Base-by-base conservation (phyloP, 2,888 invertebrate genomes). In the Trachelus stipa region DNA sequence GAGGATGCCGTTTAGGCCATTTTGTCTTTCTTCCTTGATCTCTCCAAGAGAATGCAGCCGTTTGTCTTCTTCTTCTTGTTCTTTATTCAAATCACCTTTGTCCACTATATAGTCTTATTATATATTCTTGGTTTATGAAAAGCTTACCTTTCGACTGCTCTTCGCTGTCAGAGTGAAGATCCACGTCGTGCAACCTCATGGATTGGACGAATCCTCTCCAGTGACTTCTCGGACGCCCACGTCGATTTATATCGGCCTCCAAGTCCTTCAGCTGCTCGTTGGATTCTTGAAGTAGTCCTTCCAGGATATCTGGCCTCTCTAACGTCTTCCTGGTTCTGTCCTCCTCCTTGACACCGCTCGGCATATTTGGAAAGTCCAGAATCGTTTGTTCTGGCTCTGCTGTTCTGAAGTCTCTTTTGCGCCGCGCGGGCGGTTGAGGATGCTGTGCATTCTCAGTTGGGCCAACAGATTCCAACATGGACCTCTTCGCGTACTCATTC, bases 121-220 rank as follows among this genome's bases (percentile, higher is more conserved):
- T n/a, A n/a, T 40, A 6, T 15, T 40, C 0, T 40, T 40, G 40
- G 15, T 40, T 40, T 40, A 15, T 30, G 30, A 69, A 69, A 69
- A 69, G 76, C 86, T 86, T 77, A 88, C 89, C 89, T 82, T 89
- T 90, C 33, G 85, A 85, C 23, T 89, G 87, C 12, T 89, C 90
- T 79, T 90, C 90, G 82, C 84, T 88, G 75, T 90, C 89, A 6
- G 90, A 90, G 77, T 87, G 88, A 12, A 88, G 83, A 73, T 90
- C 90, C 0, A 86, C 88, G 40, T 90, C 89, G 78, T 88, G 87
- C 12, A 90, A 82, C 69, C 87, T 88, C 86, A 89, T 88, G 1
- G 90, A 89, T 74, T 89, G 89, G 23, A 90, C 88, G 80, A 90
- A 88, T 31, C 89, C 89, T 73, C 87, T 82, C 89, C 89, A 89